Evolutionary conservation across 2,888 invertebrate genomes (phyloP), one percentile per base, ranked within the genome.

Genomic region (Lasioglossum morio): DNA sequence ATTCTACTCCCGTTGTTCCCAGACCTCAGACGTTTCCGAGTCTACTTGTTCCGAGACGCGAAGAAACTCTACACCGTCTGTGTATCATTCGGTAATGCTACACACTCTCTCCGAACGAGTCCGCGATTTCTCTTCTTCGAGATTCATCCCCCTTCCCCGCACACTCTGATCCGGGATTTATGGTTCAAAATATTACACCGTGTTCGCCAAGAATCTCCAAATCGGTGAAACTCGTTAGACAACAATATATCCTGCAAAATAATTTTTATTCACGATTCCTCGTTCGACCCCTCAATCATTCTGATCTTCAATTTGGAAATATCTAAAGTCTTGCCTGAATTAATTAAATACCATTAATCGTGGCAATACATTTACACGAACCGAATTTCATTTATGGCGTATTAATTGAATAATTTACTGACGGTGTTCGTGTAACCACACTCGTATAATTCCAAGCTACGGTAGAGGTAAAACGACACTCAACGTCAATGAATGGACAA

Each of bases 21-120:
- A 86, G 84, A 88, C 80, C 85, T 82, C 66, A 79, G 83, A 83
- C 81, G 79, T 82, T 72, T n/a, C 27, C 72, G 72, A 53, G 84
- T 84, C 30, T 66, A 27, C 63, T 63, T 30, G 63, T 23, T 46
- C 30, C 14, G 30, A 12, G 27, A 73, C 43, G 46, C n/a, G 53
- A 60, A 75, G 75, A 77, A 77, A 83, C 77, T 77, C 72, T 77
- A 63, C 27, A 72, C 60, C 83, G 53, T 69, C 27, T 70, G 78
- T 34, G 43, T 34, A 72, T 74, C 48, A 23, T 23, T 16, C 72
- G 23, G 34, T 23, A 40, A 73, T 34, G 43, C 10, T 53, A 43
- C 70, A 43, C 19, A 69, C 69, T 69, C 69, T 40, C 69, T 37
- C 12, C 37, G n/a, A 69, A 69, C 69, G 23, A 30, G 5, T 48